Evolutionary conservation across 2,113 vertebrate genomes (phyloP), one percentile per base, ranked within the genome.

Genomic region (Leucosticte australis): DNA sequence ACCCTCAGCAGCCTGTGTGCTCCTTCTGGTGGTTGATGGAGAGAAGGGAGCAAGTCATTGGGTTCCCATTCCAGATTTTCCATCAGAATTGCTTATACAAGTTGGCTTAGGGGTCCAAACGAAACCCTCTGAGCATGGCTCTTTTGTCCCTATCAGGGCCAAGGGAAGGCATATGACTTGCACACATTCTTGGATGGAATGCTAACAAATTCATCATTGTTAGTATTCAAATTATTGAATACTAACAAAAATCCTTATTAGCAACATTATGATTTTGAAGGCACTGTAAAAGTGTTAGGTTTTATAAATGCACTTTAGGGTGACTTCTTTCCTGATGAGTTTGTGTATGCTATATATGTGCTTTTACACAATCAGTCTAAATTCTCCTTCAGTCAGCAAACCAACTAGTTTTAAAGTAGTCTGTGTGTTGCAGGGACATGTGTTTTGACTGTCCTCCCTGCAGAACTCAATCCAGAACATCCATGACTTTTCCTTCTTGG

Each of bases 1-100:
- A 7, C 13, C 4, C 11, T 42, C 15, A 20, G 63, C 0, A 2
- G 44, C 26, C 44, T 2, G 2, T 63, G 30, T 3, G 1, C 37
- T 89, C 57, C 79, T 88, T 88, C 46, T 78, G 35, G 31, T 78
- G 64, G 44, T 11, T 30, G n/a, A 24, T 33, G 46, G 47, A 75
- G 53, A 68, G 53, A 57, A 57, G 30, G 30, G 33, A 89, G 22
- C 39, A 41, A 76, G 35, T 39, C 55, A 47, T 35, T 16, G 20
- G 18, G 19, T 62, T 95, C 13, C 63, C 0, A 0, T 47, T 86
- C 9, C 30, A 44, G 37, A 39, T 81, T 83, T 78, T 80, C 64
- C 28, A 17, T 37, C 41, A 41, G 39, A 86, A 60, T 59, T 67
- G 28, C 24, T 87, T 14, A 4, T 56, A 10, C 33, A 68, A 35